These are phyloP conservation scores for Pampusana beccarii DNA, from an alignment of 2,113 vertebrate species.

Conservation along the genomic window DNA sequence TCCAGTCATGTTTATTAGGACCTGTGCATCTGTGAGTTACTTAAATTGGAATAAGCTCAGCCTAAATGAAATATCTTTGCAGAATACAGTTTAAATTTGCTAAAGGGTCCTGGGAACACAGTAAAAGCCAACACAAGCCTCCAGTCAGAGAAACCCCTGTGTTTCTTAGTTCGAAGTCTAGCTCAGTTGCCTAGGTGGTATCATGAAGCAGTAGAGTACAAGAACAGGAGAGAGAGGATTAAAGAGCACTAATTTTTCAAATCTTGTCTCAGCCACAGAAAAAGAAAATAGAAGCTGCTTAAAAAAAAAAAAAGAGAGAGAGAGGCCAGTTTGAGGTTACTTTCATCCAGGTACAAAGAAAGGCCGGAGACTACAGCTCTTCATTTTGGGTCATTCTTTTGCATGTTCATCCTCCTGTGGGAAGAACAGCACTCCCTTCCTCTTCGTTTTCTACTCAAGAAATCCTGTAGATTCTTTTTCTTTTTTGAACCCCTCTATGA, in stretches of 20 bases:
- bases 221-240: background rate
- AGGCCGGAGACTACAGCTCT: background rate
- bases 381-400: background rate
- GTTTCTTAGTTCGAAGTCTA: no score
- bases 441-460: background rate
- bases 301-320: background rate
- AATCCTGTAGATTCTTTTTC: background rate
- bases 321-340: background rate
- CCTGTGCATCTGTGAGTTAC: background rate
- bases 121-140: background rate
- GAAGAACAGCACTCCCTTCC: background rate
- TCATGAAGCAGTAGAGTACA: background rate
- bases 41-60: background rate
- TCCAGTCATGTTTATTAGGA: background rate
- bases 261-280: background rate
- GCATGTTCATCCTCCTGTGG: background rate
- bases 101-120: background rate
- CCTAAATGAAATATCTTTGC: background rate
- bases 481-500: background rate
- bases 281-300: background rate
- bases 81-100: background rate
- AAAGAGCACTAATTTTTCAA: background rate
- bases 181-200: background rate
- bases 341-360: background rate
- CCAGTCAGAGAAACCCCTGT: no score